These are phyloP conservation scores for Yponomeuta evonymella DNA, from an alignment of 2,888 invertebrate species.

Conservation along the genomic window DNA sequence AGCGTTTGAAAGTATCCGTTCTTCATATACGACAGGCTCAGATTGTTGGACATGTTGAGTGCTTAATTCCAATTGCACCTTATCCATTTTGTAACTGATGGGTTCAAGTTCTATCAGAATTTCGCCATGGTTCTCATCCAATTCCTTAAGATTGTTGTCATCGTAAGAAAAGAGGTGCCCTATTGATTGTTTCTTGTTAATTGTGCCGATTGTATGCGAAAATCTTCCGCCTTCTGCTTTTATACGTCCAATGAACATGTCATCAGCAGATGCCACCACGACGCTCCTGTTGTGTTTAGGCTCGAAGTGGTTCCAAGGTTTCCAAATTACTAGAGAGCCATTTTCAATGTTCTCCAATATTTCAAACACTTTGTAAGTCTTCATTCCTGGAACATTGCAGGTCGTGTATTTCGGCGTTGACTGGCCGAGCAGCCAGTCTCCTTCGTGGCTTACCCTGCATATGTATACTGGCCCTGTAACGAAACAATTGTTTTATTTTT, in stretches of 20 bases:
- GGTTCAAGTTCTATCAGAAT: constrained; percentile 89
- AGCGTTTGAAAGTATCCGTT: constrained; percentile 68
- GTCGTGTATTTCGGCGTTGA: constrained; percentile 75
- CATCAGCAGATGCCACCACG: constrained; percentile 66
- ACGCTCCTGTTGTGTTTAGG: constrained; percentile 82
- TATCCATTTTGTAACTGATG: constrained; percentile 82
- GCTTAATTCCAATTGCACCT: constrained; percentile 75
- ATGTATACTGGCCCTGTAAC: constrained; percentile 78
- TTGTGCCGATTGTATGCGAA: constrained; percentile 82
- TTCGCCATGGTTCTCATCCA: constrained; percentile 79
- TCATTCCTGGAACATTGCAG: constrained; percentile 80
- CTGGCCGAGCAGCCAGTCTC: constrained; percentile 84
- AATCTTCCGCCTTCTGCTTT: constrained; percentile 50
- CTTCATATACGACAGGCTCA: constrained; percentile 72
- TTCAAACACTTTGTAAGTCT: constrained; percentile 79
- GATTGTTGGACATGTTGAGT: constrained; percentile 68
- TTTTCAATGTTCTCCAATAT: constrained; percentile 86
- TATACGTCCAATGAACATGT: constrained; percentile 56
- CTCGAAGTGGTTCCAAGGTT: constrained; percentile 82
- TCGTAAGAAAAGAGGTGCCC: constrained; percentile 83
- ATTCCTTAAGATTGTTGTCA: constrained; percentile 71
- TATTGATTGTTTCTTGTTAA: constrained; percentile 79
- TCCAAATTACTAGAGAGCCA: constrained; percentile 86
- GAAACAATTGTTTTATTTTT: constrained; percentile 5
- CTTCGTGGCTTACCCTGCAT: constrained; percentile 83